Base-by-base conservation (phyloP, 2,888 invertebrate species). In the Kuschelorhynchus macadamiae region DNA sequence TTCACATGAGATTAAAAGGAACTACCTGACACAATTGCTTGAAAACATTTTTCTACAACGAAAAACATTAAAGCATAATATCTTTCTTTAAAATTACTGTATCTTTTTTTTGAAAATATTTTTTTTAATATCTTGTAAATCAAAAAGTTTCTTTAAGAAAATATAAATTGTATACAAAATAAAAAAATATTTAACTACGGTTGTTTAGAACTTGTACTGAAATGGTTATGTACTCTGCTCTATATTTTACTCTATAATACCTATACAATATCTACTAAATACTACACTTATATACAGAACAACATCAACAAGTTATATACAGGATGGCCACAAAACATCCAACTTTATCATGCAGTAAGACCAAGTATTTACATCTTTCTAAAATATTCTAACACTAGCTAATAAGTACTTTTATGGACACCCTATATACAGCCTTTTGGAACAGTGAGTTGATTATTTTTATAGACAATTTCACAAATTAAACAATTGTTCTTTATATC, bases 281-380 rank as follows among this genome's bases (percentile, higher is more conserved):
- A 11, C 46, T 59, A 59, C 21, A 30, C 36, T 47, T 64, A 61
- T 67, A 16, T 67, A 67, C 61, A 67, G 49, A 55, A 53, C 59
- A 62, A 39, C 46, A 25, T 52, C 46, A 47, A 12, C 21, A 16
- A 18, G n/a, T 50, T 36, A 46, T 66, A 59, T 59, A 61, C 67
- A 67, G 67, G 56, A 49, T 56, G 67, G 33, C 56, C 61, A 61
- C 56, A 59, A 59, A 33, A 14, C 30, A 21, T 55, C n/a, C 41
- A 63, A 42, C 42, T 33, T 32, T 46, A 20, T 12, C 62, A 67
- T 67, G 67, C 67, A 67, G 30, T 47, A 60, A 16, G 7, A 14
- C 32, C 18, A 53, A 25, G 4, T 60, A 60, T 60, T 17, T 66
- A 60, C 47, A 60, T 30, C n/a, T 56, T 56, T 56, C 18, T 33